Evolutionary conservation across 2,113 vertebrate genomes (phyloP).

Genomic region (Ancistrus triradiatus): DNA sequence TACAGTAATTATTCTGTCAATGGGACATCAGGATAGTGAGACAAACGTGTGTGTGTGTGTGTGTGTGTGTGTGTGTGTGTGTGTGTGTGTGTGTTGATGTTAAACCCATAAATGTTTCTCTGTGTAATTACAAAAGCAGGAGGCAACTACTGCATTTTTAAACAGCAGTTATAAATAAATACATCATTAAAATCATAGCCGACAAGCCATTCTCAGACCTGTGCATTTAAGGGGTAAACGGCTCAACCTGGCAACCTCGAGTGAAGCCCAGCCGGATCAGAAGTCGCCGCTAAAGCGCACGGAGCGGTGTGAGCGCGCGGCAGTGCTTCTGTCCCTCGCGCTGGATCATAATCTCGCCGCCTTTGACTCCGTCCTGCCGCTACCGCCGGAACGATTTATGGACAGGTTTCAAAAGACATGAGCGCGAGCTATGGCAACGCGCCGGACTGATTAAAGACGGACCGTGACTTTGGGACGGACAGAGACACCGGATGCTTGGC

Average conservation of each 20-base stretch:
- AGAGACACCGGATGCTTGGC: conserved; percentile 5
- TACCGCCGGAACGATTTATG: conserved; percentile 10
- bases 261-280: background rate
- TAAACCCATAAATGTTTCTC: too few species aligned
- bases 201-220: too few species aligned
- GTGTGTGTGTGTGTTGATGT: too few species aligned
- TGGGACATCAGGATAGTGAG: too few species aligned
- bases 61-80: too few species aligned
- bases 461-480: background rate
- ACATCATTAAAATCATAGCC: too few species aligned
- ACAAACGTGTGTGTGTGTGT: too few species aligned
- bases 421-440: conserved; percentile 33
- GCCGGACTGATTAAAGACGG: conserved; percentile 33
- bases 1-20: too few species aligned
- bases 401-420: conserved; percentile 33
- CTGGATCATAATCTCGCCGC: background rate
- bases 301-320: background rate
- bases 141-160: too few species aligned
- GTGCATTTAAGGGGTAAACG: background rate
- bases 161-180: too few species aligned
- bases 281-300: conserved; percentile 6
- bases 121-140: too few species aligned
- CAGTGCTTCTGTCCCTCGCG: background rate
- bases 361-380: background rate
- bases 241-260: conserved; percentile 15